A percentile compares a stretch with the other conserved stretches of the same genome.
These are phyloP conservation scores for Stegodyphus mimosarum DNA, from an alignment of 1,140 invertebrate species.

Conservation along the genomic window DNA sequence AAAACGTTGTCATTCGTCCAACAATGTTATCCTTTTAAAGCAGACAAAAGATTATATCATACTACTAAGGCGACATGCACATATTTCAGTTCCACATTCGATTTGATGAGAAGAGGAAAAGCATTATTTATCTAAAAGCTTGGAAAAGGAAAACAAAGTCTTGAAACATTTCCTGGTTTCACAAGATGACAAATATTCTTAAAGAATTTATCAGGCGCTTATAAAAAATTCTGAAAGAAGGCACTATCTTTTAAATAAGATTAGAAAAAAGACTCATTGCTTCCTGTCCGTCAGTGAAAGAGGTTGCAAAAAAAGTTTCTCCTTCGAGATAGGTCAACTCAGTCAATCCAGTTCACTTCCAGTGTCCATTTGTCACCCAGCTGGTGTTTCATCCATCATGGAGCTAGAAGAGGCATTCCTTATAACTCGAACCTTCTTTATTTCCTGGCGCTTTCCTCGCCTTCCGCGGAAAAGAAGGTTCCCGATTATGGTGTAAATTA, in stretches of 20 bases:
- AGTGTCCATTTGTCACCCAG: slow-evolving; percentile 13
- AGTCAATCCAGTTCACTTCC: slow-evolving; percentile 16
- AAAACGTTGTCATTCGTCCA: too few relatives aligned
- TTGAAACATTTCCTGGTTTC: too few relatives aligned
- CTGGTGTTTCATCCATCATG: slow-evolving; percentile 18
- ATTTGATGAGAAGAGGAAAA: too few relatives aligned
- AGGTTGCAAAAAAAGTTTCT: background rate
- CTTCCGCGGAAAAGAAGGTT: background rate
- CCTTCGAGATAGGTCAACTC: background rate
- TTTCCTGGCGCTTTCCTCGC: background rate
- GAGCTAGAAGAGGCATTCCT: background rate
- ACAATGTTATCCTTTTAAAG: too few relatives aligned
- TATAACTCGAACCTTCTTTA: background rate
- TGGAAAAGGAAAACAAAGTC: too few relatives aligned
- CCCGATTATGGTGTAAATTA: slow-evolving; percentile 24
- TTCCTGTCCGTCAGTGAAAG: background rate
- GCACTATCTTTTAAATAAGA: background rate
- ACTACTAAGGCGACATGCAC: too few relatives aligned
- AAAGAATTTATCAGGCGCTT: too few relatives aligned
- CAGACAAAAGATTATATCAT: too few relatives aligned
- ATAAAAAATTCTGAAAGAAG: too few relatives aligned
- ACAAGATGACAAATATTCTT: too few relatives aligned
- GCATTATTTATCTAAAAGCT: too few relatives aligned
- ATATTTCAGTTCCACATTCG: too few relatives aligned
- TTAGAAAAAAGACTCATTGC: background rate